Evolutionary conservation across 1,140 invertebrate genomes (phyloP).

Genomic region (Hypothenemus hampei): DNA sequence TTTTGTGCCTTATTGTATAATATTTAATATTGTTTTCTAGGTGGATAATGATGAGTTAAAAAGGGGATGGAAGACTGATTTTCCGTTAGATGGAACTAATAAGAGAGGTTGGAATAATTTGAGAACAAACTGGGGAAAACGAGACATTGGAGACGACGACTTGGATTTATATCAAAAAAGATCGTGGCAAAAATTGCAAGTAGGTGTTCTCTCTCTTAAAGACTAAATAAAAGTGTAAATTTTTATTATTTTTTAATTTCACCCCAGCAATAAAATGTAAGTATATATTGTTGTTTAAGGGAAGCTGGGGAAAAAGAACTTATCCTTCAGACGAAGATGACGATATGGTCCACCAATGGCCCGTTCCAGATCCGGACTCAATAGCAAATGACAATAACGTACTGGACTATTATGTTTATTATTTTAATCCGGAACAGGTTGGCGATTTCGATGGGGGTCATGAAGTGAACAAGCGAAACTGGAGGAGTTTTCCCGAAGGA

Average conservation of each 20-base stretch:
- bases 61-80: constrained; percentile 39
- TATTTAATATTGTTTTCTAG: constrained; percentile 23
- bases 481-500: constrained; percentile 57
- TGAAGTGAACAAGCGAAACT: constrained; percentile 54
- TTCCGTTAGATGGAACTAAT: constrained; percentile 50
- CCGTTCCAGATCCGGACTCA: constrained; percentile 34
- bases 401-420: constrained; percentile 21
- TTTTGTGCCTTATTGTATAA: no score
- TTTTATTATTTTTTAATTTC: not conserved
- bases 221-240: not conserved
- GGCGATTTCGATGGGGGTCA: constrained; percentile 29
- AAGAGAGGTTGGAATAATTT: constrained; percentile 60
- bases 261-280: not conserved
- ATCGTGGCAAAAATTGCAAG: constrained; percentile 42
- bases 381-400: constrained; percentile 25
- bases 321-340: constrained; percentile 34
- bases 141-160: constrained; percentile 38
- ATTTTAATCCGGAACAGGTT: no score
- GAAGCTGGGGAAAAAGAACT: constrained; percentile 46
- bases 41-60: constrained; percentile 31
- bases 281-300: constrained; percentile 27
- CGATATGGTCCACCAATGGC: constrained; percentile 31
- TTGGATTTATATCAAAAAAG: constrained; percentile 31
- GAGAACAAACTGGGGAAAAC: constrained; percentile 58
- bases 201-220: constrained; percentile 1